Evolutionary conservation across 2,888 invertebrate species (phyloP), one percentile per base, ranked within the genome.

Genomic region (Brachynemurus nebulosus): DNA sequence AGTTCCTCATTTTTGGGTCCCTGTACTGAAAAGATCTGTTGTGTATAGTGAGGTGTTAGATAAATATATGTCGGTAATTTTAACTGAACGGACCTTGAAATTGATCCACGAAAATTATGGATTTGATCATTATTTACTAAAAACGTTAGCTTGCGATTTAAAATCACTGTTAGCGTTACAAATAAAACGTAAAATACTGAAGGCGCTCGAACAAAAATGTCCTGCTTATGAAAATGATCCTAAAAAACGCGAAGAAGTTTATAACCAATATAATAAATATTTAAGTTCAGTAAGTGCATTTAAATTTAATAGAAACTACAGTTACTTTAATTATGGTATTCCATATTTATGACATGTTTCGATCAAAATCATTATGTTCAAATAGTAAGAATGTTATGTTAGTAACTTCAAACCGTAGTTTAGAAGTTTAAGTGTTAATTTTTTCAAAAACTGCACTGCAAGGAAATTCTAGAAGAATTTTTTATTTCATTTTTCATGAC

Each of bases 71-170:
- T 77, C 79, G 2, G 76, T 91, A 1, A 73, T 80, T 4, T 80
- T 95, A 1, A 98, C 98, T 6, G 73, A 80, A 45, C 71, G 93
- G 53, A 80, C 93, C 1, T 71, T 93, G 44, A 69, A 75, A 52
- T 70, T 91, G 50, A 91, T 98, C 51, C 85, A 96, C 66, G 77
- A 89, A 51, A 75, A 85, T 58, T 83, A 82, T 67, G 97, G 98
- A 7, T 86, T 98, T 56, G 98, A 98, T 67, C 80, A 85, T 62
- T 98, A 98, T 65, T 69, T 98, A 55, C 70, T 98, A 17, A 83
- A 83, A 71, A 92, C 91, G 9, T 80, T 81, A 48, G 92, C 96
- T 9, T 86, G 90, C 62, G 95, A 98, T 66, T 68, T 98, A 45
- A 78, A 78, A 53, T 93, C 95, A 1, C 66, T 78, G 56, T 65